Base-by-base conservation (phyloP, 2,797 vertebrate genomes). In the Gobionotothen gibberifrons region DNA sequence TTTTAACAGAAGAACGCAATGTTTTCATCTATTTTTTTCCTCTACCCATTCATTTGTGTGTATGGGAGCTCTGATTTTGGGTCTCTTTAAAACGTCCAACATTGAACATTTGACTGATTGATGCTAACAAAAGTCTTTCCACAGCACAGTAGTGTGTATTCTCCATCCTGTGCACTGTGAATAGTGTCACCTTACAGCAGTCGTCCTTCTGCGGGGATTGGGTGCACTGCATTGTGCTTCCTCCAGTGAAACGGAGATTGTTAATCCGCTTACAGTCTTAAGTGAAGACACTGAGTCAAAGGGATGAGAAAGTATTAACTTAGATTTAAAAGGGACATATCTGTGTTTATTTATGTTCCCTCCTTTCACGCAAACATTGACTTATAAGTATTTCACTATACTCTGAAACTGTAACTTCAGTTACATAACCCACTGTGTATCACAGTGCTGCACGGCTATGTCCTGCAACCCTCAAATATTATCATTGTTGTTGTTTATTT, bases 101-200 rank as follows among this genome's bases (percentile, higher is more conserved):
- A 13, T 3, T 52, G 15, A 40, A 57, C 29, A 15, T 44, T 39
- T 42, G 21, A n/a, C 21, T 57, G 70, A 58, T 17, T 15, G 61
- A 44, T 43, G 3, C 36, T 29, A 15, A 63, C 48, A 65, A 54
- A 58, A 17, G n/a, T 42, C n/a, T 14, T 1, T 53, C 26, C 3
- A 61, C 43, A 36, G n/a, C 40, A 55, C 51, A 69, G 49, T 10
- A 48, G 21, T 12, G 12, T 22, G 36, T 13, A 13, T 53, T 72
- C 11, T 59, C 60, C 29, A n/a, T 26, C 26, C 48, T 17, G 17
- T 15, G 21, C 26, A 13, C 22, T 56, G 48, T 42, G 32, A 15
- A 64, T 17, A 51, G 63, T 65, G 44, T 82, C 67, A 39, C 21
- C 47, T 85, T 63, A 47, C 79, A 76, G 64, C 58, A 14, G 14